Evolutionary conservation across 2,797 vertebrate species (phyloP).

Genomic region (Poeciliopsis presidionis): DNA sequence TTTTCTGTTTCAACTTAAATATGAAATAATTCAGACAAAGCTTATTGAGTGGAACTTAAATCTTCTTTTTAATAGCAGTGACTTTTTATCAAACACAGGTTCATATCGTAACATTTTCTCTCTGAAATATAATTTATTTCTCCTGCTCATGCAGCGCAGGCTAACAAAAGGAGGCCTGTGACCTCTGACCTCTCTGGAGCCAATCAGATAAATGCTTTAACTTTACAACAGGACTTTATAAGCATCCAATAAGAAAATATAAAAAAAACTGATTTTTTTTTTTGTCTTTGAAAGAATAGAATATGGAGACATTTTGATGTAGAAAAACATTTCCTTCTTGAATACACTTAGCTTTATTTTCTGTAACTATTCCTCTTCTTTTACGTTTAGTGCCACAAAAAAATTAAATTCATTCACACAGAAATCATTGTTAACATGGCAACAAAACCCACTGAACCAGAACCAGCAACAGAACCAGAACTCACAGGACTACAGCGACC

Average conservation of each 20-base stretch:
- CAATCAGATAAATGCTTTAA: conserved; percentile 55
- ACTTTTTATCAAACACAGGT: conserved; percentile 68
- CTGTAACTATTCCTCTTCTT: conserved; percentile 43
- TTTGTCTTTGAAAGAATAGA: conserved; percentile 56
- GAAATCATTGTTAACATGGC: conserved; percentile 57
- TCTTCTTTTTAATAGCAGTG: conserved; percentile 66
- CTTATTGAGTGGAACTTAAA: conserved; percentile 53
- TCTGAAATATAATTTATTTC: conserved; percentile 43
- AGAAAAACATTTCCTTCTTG: conserved; percentile 47
- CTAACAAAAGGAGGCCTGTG: conserved; percentile 22
- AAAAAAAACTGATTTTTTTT: conserved; percentile 29
- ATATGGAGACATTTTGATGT: conserved; percentile 53
- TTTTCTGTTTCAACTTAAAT: background rate
- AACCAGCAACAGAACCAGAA: conserved; percentile 32
- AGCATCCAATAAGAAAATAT: conserved; percentile 73
- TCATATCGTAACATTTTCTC: conserved; percentile 60
- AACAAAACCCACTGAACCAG: conserved; percentile 16
- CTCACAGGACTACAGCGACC: conserved; percentile 79
- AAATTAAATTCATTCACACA: conserved; percentile 59
- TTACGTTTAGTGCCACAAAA: conserved; percentile 59
- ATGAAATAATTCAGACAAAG: background rate
- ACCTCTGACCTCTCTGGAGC: conserved; percentile 45
- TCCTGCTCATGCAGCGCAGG: conserved; percentile 59
- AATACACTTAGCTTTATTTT: conserved; percentile 22
- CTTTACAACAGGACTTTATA: conserved; percentile 52